phyloP scores from a whole-genome alignment of 2,113 vertebrate species.

The Aythya baeri region DNA sequence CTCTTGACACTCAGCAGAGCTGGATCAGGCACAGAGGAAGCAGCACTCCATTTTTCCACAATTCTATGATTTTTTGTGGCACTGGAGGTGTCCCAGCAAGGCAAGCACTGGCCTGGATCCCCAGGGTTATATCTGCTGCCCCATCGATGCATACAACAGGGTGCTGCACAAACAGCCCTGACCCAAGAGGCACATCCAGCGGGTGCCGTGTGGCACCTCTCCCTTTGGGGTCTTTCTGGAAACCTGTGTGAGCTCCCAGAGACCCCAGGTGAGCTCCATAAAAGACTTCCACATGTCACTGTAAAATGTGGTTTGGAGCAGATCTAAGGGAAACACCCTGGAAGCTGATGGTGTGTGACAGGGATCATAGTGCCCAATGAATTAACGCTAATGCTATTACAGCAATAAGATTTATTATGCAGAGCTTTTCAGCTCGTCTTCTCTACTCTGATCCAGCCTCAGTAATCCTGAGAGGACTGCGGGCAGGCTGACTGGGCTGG shows the following conservation, averaged over 20 bases:
- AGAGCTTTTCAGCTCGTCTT: constrained; percentile 3
- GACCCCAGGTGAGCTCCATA: not conserved
- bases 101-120: not conserved
- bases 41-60: not conserved
- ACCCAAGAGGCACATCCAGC: not conserved
- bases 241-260: not conserved
- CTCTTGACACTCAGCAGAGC: not conserved
- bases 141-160: rapidly evolving
- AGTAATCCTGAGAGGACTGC: not conserved
- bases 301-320: not conserved
- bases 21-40: not conserved
- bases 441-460: not conserved
- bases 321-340: not conserved
- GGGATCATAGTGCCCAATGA: not conserved
- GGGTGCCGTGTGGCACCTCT: not conserved
- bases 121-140: not conserved
- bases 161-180: not conserved
- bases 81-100: not conserved
- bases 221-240: not conserved
- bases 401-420: constrained; percentile 35
- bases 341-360: not conserved
- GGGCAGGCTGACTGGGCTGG: not conserved
- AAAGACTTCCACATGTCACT: not conserved
- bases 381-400: constrained; percentile 48
- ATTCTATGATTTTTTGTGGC: not conserved